phyloP scores from a whole-genome alignment of 2,888 invertebrate genomes.

The Eledona agricola region DNA sequence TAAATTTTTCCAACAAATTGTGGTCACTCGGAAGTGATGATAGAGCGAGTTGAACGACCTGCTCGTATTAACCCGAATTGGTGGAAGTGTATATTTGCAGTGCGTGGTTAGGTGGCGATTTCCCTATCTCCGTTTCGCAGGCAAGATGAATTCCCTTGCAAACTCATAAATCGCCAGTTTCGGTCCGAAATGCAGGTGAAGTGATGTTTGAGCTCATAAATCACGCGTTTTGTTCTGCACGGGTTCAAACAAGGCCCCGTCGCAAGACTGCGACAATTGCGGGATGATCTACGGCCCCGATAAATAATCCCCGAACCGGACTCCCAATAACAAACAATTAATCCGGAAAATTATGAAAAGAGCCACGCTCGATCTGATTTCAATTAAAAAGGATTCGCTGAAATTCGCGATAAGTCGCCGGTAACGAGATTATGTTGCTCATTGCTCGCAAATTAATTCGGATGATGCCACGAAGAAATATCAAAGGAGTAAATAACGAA shows the following conservation, averaged over 20 bases:
- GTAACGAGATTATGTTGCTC: slow-evolving; percentile 36
- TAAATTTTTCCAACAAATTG: no score
- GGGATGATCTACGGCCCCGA: slow-evolving; percentile 19
- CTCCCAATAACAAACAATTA: slow-evolving; percentile 32
- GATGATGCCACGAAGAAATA: slow-evolving; percentile 31
- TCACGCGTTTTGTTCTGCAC: slow-evolving; percentile 41
- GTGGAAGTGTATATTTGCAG: slow-evolving; percentile 11
- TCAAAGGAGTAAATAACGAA: slow-evolving; percentile 36
- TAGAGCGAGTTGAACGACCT: no score
- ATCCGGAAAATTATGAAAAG: slow-evolving; percentile 28
- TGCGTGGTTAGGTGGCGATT: no score
- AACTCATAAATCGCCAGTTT: slow-evolving; percentile 36
- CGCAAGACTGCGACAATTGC: slow-evolving; percentile 29
- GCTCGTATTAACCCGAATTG: no score
- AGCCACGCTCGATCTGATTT: slow-evolving; percentile 26
- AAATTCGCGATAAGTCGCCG: slow-evolving; percentile 32
- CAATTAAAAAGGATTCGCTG: slow-evolving; percentile 29
- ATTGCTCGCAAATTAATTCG: slow-evolving; percentile 36
- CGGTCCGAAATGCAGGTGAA: slow-evolving; percentile 39
- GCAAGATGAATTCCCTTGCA: slow-evolving; percentile 25
- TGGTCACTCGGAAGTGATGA: no score
- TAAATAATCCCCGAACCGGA: slow-evolving; percentile 31
- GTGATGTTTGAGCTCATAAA: slow-evolving; percentile 41
- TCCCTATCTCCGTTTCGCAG: slow-evolving; percentile 18
- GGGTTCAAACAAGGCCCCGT: slow-evolving; percentile 27